Base-by-base conservation (phyloP, 2,113 vertebrate genomes). In the Mungos mungo region DNA sequence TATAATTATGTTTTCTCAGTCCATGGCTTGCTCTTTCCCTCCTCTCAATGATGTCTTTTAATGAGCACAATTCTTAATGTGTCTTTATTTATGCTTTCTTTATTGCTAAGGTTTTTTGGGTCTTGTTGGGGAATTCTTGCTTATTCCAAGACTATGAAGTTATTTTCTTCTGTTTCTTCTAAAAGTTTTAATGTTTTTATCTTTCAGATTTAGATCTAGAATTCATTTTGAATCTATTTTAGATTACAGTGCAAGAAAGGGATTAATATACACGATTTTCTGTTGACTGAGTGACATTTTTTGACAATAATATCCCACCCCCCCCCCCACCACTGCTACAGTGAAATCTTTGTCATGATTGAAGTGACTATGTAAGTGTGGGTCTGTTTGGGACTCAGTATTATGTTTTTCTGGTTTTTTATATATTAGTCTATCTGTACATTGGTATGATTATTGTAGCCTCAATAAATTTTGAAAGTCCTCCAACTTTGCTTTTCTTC, bases 61-160 rank as follows among this genome's bases (percentile, higher is more conserved):
- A 71, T 35, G 38, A 88, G 60, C 12, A 81, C 16, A 71, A 88
- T 72, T 88, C 65, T 87, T 57, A 57, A 33, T 68, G 50, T 31
- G 35, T 12, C 12, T 29, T 23, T 69, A 29, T 69, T 68, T 45
- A 60, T 41, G 66, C 88, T 88, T 87, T 69, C 8, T 81, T 60
- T 35, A 80, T 35, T 29, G 12, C 47, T 80, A 69, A 35, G 31
- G 47, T 12, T 79, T 87, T 60, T 79, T 63, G 38, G 47, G 35
- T 87, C 72, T 93, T 90, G 54, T 93, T 83, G 54, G 83, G 35
- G 57, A 84, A 90, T 57, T 84, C 35, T 90, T 90, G 2, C 25
- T 90, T 90, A 77, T 31, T 84, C 38, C 15, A 54, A 23, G 12
- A 2, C 57, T 77, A 25, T 84, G 27, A n/a, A 31, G 16, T 31